Evolutionary conservation across 2,113 vertebrate genomes (phyloP).

Genomic region (Capreolus pygargus): DNA sequence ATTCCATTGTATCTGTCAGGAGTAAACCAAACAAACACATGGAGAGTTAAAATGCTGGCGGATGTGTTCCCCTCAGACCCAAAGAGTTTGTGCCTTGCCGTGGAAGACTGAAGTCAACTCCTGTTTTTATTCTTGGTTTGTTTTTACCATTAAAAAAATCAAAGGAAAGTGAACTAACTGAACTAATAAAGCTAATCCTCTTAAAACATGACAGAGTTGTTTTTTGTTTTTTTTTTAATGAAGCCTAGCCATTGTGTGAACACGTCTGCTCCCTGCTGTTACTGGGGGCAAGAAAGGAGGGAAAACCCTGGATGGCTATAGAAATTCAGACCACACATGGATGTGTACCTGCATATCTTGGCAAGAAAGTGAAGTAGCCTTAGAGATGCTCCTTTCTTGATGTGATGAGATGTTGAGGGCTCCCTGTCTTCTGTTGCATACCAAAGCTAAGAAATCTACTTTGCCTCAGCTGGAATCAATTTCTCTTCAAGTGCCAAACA

Average conservation of each 20-base stretch:
- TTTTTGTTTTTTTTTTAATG: neutral
- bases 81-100: neutral
- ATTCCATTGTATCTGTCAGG: constrained; percentile 71
- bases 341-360: constrained; percentile 66
- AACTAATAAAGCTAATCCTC: constrained; percentile 38
- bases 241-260: neutral
- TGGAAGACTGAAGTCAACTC: neutral
- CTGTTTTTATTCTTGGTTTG: neutral
- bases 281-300: neutral
- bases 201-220: constrained; percentile 7
- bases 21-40: constrained; percentile 25
- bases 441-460: neutral
- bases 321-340: constrained; percentile 65
- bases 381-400: neutral
- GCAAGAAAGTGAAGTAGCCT: constrained; percentile 22
- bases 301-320: neutral
- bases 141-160: neutral
- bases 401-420: constrained; percentile 39
- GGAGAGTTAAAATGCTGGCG: neutral
- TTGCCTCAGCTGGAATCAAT: constrained; percentile 50
- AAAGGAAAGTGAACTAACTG: neutral
- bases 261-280: neutral
- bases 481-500: constrained; percentile 28
- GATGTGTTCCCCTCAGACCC: neutral
- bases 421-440: neutral